phyloP scores from a whole-genome alignment of 1,140 invertebrate species.

The Rhysida immarginata region DNA sequence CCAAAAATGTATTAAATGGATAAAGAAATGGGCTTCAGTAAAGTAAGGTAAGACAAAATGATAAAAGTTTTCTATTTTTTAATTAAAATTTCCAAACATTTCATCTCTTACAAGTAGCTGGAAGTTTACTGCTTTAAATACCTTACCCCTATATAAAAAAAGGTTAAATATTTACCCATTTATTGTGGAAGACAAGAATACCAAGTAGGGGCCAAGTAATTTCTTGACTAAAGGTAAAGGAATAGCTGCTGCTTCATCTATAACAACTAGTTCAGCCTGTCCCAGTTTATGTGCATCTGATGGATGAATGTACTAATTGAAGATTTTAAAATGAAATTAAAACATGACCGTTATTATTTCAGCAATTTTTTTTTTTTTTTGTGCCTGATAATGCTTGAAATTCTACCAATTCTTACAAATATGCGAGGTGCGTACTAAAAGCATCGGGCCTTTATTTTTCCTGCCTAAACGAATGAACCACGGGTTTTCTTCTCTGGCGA shows the following conservation, averaged over 20 bases:
- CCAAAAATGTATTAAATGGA: not conserved
- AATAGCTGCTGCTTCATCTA: constrained; percentile 98
- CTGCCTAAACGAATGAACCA: no score
- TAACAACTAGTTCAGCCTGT: constrained; percentile 87
- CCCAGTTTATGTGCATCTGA: constrained; percentile 72
- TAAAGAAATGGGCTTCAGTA: not conserved
- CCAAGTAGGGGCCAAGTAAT: constrained; percentile 80
- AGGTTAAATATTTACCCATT: constrained; percentile 46
- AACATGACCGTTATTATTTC: no score
- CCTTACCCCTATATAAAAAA: not conserved
- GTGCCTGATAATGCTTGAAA: no score
- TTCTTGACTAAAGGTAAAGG: constrained; percentile 83
- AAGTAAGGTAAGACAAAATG: not conserved
- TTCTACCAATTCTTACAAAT: no score
- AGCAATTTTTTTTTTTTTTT: no score
- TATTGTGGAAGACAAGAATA: constrained; percentile 93
- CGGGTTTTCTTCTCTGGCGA: no score
- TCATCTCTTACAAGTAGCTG: not conserved
- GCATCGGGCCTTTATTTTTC: no score
- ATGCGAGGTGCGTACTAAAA: no score
- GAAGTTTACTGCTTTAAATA: not conserved
- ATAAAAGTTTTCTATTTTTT: not conserved
- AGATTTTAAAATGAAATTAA: no score
- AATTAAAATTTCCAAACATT: not conserved
- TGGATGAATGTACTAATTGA: constrained; percentile 85